Evolutionary conservation across 35 echinoderm and acorn worm species (phyloP), one percentile per base, ranked within the genome.

Genomic region (Ptychodera flava): DNA sequence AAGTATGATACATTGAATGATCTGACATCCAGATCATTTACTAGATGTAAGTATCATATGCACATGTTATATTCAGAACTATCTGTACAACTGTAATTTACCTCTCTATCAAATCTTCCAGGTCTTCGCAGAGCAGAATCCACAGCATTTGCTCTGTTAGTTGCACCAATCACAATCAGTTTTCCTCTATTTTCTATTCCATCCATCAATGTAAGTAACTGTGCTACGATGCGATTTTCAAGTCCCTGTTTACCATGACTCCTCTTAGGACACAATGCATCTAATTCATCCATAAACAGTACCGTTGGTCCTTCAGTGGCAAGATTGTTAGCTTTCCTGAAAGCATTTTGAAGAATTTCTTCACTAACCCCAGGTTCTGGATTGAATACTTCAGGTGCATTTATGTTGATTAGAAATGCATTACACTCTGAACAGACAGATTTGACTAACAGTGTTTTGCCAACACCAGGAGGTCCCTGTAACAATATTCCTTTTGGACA

Each of bases 71-170:
- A n/a, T n/a, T n/a, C n/a, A n/a, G n/a, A n/a, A n/a, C n/a, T n/a
- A n/a, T n/a, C n/a, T n/a, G n/a, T n/a, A n/a, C n/a, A n/a, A n/a
- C n/a, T n/a, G n/a, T n/a, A 31, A 84, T 77, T 80, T 53, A 86
- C 89, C 89, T 90, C 89, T 80, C 84, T 83, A 36, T 90, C 89
- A 90, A 90, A 90, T 33, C 89, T 78, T 79, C 89, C 89, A 16
- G 89, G 83, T 75, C 89, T 77, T 38, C 83, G 28, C 31, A 90
- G 38, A 1, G 89, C 89, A 35, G 89, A 36, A 38, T 90, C 89
- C 30, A 85, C 36, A 64, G 35, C 89, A 90, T 90, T 90, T 0
- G 89, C 83, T 90, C 89, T 85, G 76, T 85, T 90, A 16, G 89
- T 90, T 31, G 89, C 83, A 35, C 89, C 89, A 53, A 90, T 79